Percentiles rank a stretch among this genome's conserved stretches.
Evolutionary conservation across 1,140 invertebrate genomes (phyloP).

Genomic region (Habropoda laboriosa): DNA sequence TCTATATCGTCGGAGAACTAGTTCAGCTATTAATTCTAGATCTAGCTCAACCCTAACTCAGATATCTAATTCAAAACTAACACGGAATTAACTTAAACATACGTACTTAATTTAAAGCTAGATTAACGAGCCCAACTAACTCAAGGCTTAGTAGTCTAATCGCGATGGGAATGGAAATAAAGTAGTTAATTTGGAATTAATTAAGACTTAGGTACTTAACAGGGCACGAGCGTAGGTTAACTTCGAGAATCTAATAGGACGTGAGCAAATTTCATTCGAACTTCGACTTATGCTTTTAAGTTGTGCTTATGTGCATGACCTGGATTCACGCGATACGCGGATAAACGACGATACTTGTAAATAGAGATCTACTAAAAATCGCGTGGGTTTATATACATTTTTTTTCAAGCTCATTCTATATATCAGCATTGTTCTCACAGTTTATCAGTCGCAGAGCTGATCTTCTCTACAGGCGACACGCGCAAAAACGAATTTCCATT

Average conservation of each 20-base stretch:
- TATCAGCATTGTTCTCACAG: too few species aligned
- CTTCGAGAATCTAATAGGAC: neutral
- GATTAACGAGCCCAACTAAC: neutral
- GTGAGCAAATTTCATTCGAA: neutral
- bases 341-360: too few species aligned
- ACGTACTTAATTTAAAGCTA: neutral
- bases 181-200: slow-evolving; percentile 4
- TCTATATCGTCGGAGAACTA: neutral
- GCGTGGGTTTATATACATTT: too few species aligned
- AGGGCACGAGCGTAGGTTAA: neutral
- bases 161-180: neutral
- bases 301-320: too few species aligned
- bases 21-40: slow-evolving; percentile 2
- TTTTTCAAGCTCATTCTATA: too few species aligned
- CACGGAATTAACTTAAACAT: neutral
- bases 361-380: too few species aligned
- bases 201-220: slow-evolving; percentile 1
- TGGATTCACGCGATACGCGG: too few species aligned
- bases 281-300: neutral
- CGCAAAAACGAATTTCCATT: neutral
- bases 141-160: slow-evolving; percentile 4
- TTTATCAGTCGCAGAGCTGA: too few species aligned
- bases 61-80: slow-evolving; percentile 13
- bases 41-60: neutral
- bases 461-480: too few species aligned